A percentile compares a stretch with the other conserved stretches of the same genome.
Conservation (phyloP, 2,888 invertebrate genomes). For the Petrolisthes cinctipes region DNA sequence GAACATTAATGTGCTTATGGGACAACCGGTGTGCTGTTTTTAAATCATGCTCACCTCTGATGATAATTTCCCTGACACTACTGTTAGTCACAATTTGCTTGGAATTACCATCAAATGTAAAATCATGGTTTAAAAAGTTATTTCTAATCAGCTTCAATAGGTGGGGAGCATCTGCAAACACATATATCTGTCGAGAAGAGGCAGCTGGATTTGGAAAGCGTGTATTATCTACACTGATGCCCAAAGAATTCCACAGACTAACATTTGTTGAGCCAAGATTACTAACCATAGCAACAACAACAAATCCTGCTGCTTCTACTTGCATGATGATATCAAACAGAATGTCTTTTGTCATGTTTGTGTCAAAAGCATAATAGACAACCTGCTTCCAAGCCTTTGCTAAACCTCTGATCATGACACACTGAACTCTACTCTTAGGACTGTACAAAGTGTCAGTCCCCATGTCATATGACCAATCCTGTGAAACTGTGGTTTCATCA, state of each 20-base stretch:
- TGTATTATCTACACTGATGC: neutral
- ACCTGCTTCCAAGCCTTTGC: neutral
- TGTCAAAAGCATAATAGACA: conserved; percentile 9
- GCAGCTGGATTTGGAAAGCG: conserved; percentile 18
- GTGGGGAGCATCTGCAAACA: conserved; percentile 18
- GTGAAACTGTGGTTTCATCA: conserved; percentile 24
- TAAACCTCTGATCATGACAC: conserved; percentile 15
- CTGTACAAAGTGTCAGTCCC: neutral
- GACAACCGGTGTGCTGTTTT: conserved; percentile 26
- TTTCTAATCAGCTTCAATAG: too few species aligned
- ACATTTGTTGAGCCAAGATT: conserved; percentile 30
- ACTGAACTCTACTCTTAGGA: neutral
- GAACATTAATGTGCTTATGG: conserved; percentile 31
- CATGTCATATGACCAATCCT: conserved; percentile 12
- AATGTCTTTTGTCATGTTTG: conserved; percentile 21
- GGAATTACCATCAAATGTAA: neutral
- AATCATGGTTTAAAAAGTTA: conserved; percentile 20
- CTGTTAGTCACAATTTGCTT: neutral
- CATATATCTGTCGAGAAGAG: neutral
- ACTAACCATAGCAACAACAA: conserved; percentile 25
- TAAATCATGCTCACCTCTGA: neutral
- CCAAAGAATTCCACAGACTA: neutral
- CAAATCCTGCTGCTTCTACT: conserved; percentile 20
- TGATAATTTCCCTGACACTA: conserved; percentile 14
- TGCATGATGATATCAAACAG: conserved; percentile 24